Percentiles rank a stretch among this genome's conserved stretches.
These are phyloP conservation scores for Tolypeutes matacus DNA, from an alignment of 2,797 vertebrate species.

Conservation along the genomic window DNA sequence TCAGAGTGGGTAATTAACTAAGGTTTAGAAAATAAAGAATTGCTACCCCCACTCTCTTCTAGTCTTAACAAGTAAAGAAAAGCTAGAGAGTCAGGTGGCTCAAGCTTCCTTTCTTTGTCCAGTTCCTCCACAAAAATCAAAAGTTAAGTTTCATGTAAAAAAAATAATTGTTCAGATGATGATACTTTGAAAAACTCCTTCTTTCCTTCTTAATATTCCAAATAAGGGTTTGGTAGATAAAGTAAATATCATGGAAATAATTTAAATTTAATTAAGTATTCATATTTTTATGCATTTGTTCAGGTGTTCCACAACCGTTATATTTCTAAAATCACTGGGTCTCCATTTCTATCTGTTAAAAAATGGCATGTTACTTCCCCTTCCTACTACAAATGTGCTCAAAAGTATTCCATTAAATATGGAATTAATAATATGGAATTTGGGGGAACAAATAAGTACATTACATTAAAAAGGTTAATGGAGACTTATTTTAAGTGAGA, in stretches of 20 bases:
- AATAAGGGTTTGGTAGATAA: background rate
- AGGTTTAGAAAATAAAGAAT: background rate
- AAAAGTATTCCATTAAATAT: background rate
- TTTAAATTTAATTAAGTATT: background rate
- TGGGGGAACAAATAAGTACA: background rate
- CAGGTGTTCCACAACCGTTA: background rate
- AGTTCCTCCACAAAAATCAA: background rate
- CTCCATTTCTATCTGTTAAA: background rate
- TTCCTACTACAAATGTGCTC: background rate
- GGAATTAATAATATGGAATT: background rate
- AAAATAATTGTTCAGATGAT: constrained; percentile 3
- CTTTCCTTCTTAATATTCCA: background rate
- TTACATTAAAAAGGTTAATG: background rate
- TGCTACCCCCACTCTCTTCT: rapidly evolving
- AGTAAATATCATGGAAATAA: background rate
- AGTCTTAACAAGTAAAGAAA: background rate
- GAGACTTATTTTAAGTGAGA: background rate
- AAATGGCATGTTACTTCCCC: background rate
- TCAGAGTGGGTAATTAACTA: background rate
- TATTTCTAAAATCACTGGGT: background rate
- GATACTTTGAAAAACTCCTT: background rate
- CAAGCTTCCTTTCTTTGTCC: background rate
- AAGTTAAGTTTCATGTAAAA: background rate
- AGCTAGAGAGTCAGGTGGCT: background rate
- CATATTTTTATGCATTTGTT: background rate